A percentile compares a stretch with the other conserved stretches of the same genome.
Evolutionary conservation across 2,113 vertebrate genomes (phyloP).

Genomic region (Trinectes maculatus): DNA sequence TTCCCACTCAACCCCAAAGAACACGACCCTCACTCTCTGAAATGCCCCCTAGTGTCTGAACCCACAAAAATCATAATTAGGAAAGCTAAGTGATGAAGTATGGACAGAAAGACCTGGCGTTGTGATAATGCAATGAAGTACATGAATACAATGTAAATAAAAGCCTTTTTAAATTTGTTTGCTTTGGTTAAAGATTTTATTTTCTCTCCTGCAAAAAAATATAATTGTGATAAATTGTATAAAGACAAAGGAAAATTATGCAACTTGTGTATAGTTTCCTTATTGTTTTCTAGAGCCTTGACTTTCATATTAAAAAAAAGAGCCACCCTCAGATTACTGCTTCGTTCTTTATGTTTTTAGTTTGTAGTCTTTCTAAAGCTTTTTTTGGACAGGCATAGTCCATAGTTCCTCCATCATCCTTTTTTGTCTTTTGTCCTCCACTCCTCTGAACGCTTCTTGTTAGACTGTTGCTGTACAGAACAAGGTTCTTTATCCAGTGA

Average conservation of each 20-base stretch:
- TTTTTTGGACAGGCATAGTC: conserved; percentile 80
- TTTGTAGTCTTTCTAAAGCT: conserved; percentile 5
- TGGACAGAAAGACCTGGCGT: conserved; percentile 3
- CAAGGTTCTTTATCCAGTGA: conserved; percentile 47
- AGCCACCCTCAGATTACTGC: conserved; percentile 4
- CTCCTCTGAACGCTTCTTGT: not conserved
- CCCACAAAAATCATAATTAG: conserved; percentile 6
- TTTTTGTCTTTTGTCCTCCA: conserved; percentile 46
- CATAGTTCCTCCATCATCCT: conserved; percentile 23
- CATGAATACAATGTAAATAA: conserved; percentile 93
- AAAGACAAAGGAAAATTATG: conserved; percentile 20
- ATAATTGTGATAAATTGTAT: conserved; percentile 28
- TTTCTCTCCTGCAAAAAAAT: conserved; percentile 67
- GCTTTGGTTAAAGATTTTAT: conserved; percentile 71
- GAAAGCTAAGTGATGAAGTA: conserved; percentile 70
- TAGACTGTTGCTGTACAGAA: not conserved
- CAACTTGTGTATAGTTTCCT: conserved; percentile 40
- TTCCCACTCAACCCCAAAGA: conserved; percentile 78
- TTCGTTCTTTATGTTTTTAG: conserved; percentile 15
- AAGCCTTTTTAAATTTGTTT: conserved; percentile 84
- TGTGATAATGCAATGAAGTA: conserved; percentile 82
- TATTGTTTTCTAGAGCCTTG: conserved; percentile 41
- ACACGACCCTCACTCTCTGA: conserved; percentile 73
- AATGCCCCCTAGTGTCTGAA: conserved; percentile 48
- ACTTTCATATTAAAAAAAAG: conserved; percentile 17